phyloP scores from a whole-genome alignment of 2,797 vertebrate species.

The Tamandua tetradactyla region DNA sequence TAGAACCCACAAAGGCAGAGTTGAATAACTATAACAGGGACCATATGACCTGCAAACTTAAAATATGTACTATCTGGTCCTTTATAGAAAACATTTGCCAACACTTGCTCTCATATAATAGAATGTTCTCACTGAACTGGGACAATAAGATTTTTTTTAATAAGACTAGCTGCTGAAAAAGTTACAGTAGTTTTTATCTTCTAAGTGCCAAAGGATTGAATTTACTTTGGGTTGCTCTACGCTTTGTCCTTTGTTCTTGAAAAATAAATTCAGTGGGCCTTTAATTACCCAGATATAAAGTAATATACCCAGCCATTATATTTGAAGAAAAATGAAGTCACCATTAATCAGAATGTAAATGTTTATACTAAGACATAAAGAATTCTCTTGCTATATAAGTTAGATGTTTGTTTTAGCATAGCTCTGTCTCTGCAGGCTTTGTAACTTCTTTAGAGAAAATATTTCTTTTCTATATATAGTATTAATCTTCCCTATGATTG shows the following conservation, averaged over 20 bases:
- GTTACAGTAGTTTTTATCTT: slow-evolving; percentile 39
- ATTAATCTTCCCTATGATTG: slow-evolving; percentile 35
- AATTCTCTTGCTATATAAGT: slow-evolving; percentile 36
- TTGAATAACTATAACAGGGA: neutral
- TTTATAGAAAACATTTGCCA: slow-evolving; percentile 11
- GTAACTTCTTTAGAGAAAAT: slow-evolving; percentile 48
- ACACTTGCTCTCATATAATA: neutral
- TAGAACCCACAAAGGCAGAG: neutral
- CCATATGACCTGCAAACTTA: neutral
- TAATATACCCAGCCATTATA: slow-evolving; percentile 39
- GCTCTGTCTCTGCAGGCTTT: neutral
- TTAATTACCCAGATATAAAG: slow-evolving; percentile 59
- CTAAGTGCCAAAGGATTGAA: slow-evolving; percentile 15
- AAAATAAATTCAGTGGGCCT: slow-evolving; percentile 41
- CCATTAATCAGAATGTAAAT: slow-evolving; percentile 63
- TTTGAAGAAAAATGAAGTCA: slow-evolving; percentile 43
- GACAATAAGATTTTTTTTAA: neutral
- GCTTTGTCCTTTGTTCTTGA: slow-evolving; percentile 47
- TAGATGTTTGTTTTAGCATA: slow-evolving; percentile 44
- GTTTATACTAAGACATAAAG: slow-evolving; percentile 64
- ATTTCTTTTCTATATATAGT: slow-evolving; percentile 16
- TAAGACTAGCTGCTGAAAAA: neutral
- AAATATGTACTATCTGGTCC: neutral
- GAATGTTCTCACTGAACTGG: neutral
- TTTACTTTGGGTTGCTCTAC: slow-evolving; percentile 24